Base-by-base conservation (phyloP, 53 echinoderm and acorn worm genomes). In the Apostichopus leukothele region DNA sequence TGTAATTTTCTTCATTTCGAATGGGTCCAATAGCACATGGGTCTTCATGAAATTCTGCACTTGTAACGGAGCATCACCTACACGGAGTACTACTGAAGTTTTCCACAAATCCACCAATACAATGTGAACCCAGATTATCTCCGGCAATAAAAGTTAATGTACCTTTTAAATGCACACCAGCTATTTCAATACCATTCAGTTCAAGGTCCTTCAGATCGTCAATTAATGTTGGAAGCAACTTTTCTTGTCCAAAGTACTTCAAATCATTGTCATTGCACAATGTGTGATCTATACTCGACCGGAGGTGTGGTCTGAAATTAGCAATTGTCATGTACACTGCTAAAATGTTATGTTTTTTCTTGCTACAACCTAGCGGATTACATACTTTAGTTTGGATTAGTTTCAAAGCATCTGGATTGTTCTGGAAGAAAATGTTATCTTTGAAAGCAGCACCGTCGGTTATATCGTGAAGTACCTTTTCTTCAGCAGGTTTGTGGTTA, bases 111-210 rank as follows among this genome's bases (percentile, higher is more conserved):
- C 93, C 93, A 51, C 91, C 91, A 57, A 90, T 90, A 73, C 59
- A 84, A 78, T 93, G 90, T 8, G 83, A 83, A 16, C 93, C 93
- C n/a, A 93, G 74, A 27, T 93, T 93, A 76, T 93, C 93, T 39
- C 93, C 89, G 19, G 83, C 53, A 77, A 93, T 93, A 39, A 78
- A 75, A 78, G 51, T 51, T 22, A 86, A 4, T 78, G 89, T 63
- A 5, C 92, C 92, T 50, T 76, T 89, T 18, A 89, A 10, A 14
- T 18, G 39, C n/a, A 76, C 50, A 12, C 52, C 71, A 59, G 18
- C 8, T 25, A 92, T 86, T 23, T 63, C 59, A 51, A 92, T 89
- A 9, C 86, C 92, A 86, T 89, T 76, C 26, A 26, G 1, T 76
- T 92, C 92, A 21, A 89, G 66, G n/a, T 84, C 76, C 71, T 86